These are phyloP conservation scores for Oryzias melastigma DNA, from an alignment of 2,113 vertebrate species.

Conservation along the genomic window DNA sequence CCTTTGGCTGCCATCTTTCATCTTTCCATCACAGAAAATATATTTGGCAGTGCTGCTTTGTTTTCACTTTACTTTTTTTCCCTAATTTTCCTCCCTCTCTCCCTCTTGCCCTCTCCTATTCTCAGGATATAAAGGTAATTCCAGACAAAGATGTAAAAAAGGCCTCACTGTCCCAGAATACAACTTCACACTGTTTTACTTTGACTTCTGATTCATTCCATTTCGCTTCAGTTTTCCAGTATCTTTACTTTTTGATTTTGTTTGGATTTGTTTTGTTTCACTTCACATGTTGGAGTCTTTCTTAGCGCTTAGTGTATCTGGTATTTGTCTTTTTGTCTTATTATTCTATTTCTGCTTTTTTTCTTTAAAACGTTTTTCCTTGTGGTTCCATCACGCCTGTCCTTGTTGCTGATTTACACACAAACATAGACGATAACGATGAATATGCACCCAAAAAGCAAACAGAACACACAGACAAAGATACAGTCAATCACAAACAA, in stretches of 20 bases:
- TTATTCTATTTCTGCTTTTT: constrained; percentile 74
- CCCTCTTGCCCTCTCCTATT: constrained; percentile 81
- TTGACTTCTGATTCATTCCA: constrained; percentile 40
- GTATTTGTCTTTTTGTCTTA: constrained; percentile 80
- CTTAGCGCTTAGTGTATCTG: constrained; percentile 83
- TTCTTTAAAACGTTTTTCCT: constrained; percentile 3
- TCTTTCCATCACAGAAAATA: constrained; percentile 54
- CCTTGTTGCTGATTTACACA: constrained; percentile 78
- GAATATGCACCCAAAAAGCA: constrained; percentile 10
- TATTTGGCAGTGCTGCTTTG: constrained; percentile 68
- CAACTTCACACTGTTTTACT: constrained; percentile 31
- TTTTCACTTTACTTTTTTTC: constrained; percentile 78
- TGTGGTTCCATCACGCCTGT: constrained; percentile 83
- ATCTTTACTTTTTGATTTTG: background rate
- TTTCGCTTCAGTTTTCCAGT: constrained; percentile 16
- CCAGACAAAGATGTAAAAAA: constrained; percentile 88
- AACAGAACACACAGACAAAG: background rate
- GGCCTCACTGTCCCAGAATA: constrained; percentile 82
- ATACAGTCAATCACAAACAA: background rate
- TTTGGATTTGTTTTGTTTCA: constrained; percentile 4
- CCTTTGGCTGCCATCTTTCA: constrained; percentile 74
- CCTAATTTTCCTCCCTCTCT: constrained; percentile 91
- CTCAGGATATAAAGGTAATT: constrained; percentile 86
- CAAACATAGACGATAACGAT: constrained; percentile 5
- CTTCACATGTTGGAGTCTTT: constrained; percentile 57